Percentiles rank a stretch among this genome's conserved stretches.
phyloP scores from a whole-genome alignment of 2,888 invertebrate species.

The Patella caerulea region DNA sequence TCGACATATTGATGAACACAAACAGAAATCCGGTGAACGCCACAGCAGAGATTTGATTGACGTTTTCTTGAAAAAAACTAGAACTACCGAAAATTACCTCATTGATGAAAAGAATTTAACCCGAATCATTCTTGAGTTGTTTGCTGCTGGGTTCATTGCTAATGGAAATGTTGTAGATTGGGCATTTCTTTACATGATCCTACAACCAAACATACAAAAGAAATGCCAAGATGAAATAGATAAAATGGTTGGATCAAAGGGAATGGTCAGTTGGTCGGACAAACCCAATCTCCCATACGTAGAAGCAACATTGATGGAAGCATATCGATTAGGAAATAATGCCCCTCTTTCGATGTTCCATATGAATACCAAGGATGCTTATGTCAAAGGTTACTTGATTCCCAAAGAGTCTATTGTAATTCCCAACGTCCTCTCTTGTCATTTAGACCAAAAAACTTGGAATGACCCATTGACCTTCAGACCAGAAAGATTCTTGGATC shows the following conservation, averaged over 20 bases:
- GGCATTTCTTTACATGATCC: neutral
- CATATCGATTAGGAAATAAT: neutral
- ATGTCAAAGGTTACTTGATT: neutral
- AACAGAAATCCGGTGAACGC: neutral
- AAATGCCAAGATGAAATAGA: neutral
- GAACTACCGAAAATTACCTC: too few relatives aligned
- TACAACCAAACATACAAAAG: neutral
- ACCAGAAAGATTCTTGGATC: neutral
- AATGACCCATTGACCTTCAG: neutral
- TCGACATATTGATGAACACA: neutral
- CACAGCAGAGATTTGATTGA: neutral
- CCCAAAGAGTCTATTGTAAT: neutral
- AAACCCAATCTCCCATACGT: neutral
- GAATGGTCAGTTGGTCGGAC: neutral
- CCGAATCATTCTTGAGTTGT: neutral
- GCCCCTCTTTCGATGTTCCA: neutral
- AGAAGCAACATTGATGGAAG: neutral
- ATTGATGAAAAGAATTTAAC: neutral
- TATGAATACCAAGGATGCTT: neutral
- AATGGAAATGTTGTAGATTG: neutral
- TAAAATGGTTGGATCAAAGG: neutral
- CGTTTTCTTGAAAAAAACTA: neutral
- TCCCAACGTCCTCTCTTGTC: neutral
- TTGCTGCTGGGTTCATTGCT: neutral
- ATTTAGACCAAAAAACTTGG: neutral